Conservation (phyloP, 35 echinoderm and acorn worm species). For the Lytechinus pictus region DNA sequence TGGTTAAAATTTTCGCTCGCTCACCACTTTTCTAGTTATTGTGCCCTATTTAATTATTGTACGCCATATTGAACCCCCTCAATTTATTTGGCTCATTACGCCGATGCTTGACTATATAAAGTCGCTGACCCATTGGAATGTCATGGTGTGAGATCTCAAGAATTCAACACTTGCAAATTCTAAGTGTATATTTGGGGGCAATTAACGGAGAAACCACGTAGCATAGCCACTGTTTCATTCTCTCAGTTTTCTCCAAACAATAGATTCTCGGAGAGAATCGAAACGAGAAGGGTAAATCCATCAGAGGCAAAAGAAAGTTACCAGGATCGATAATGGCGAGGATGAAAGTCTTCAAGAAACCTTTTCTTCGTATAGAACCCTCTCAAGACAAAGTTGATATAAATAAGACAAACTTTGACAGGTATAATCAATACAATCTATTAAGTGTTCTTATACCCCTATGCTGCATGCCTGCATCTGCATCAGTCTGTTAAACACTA, state of each 20-base stretch:
- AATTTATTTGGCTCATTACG: too few species aligned
- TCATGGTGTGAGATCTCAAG: not conserved
- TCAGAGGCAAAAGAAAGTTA: not conserved
- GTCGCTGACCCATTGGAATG: not conserved
- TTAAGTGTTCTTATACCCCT: not conserved
- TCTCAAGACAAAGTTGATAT: not conserved
- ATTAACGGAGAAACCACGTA: not conserved
- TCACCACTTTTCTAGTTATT: too few species aligned
- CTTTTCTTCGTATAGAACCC: not conserved
- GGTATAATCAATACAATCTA: not conserved
- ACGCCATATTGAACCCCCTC: too few species aligned
- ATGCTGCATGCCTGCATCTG: not conserved
- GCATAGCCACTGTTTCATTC: not conserved
- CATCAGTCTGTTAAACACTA: not conserved
- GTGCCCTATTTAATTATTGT: too few species aligned
- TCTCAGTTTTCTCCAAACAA: not conserved
- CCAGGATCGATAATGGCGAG: not conserved
- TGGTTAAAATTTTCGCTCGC: too few species aligned
- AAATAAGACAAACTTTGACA: conserved; percentile 20
- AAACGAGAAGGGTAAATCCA: not conserved
- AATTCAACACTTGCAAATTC: not conserved
- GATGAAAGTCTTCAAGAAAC: not conserved
- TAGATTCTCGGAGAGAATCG: not conserved
- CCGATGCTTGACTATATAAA: too few species aligned
- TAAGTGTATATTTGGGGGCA: not conserved